A percentile compares a stretch with the other conserved stretches of the same genome.
These are phyloP conservation scores for Falco concolor DNA, from an alignment of 2,797 vertebrate genomes.

Conservation along the genomic window DNA sequence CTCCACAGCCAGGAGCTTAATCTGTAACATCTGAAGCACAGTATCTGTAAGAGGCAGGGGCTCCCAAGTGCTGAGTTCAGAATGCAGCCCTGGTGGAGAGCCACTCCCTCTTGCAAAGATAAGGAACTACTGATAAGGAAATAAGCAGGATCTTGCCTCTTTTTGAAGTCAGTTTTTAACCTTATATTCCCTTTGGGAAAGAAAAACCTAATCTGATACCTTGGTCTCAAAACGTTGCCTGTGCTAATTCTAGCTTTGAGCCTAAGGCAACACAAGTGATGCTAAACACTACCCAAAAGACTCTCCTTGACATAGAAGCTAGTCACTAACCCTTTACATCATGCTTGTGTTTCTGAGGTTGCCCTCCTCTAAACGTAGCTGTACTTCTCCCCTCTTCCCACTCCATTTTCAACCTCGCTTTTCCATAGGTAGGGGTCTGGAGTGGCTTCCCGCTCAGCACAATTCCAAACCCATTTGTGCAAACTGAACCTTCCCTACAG, in stretches of 20 bases:
- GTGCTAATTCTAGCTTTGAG: background rate
- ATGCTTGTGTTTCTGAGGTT: background rate
- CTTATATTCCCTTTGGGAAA: background rate
- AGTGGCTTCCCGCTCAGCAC: background rate
- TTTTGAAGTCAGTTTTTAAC: background rate
- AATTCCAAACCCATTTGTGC: background rate
- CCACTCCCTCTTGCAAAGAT: background rate
- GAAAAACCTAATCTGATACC: background rate
- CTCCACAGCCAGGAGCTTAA: background rate
- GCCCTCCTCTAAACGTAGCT: background rate
- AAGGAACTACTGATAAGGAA: background rate
- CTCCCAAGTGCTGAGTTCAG: background rate
- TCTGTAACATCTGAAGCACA: rapidly evolving
- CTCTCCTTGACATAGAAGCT: background rate
- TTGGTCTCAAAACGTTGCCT: background rate
- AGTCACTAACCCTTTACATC: rapidly evolving
- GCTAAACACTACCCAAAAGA: background rate
- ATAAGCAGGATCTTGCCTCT: background rate
- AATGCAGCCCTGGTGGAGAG: background rate
- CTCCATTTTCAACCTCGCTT: background rate
- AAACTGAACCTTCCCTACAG: background rate
- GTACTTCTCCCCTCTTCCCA: background rate
- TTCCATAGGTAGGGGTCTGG: background rate
- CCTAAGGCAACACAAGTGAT: background rate
- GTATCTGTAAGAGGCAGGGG: background rate